Evolutionary conservation across 35 echinoderm and acorn worm species (phyloP).

Genomic region (Anneissia japonica): DNA sequence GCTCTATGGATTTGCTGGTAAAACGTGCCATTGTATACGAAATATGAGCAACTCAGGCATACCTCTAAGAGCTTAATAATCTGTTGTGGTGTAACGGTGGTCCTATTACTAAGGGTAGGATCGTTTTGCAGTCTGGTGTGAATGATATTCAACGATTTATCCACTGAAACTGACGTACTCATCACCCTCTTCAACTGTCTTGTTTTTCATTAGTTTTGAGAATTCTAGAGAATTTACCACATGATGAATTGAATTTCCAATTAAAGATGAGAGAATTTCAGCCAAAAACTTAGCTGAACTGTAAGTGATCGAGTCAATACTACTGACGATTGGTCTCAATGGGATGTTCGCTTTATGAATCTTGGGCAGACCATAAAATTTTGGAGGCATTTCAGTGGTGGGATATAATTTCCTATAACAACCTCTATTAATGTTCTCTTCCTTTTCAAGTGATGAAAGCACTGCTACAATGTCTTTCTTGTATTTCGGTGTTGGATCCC

Average conservation of each 20-base stretch:
- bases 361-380: slow-evolving; percentile 33
- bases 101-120: too few relatives aligned
- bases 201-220: background rate
- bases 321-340: slow-evolving; percentile 26
- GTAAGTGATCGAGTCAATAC: slow-evolving; percentile 18
- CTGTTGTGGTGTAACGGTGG: too few relatives aligned
- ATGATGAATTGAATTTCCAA: background rate
- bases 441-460: background rate
- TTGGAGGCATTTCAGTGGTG: too few relatives aligned
- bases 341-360: slow-evolving; percentile 20
- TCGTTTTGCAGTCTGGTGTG: too few relatives aligned
- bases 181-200: background rate
- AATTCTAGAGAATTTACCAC: background rate
- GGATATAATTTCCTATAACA: too few relatives aligned
- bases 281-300: slow-evolving; percentile 15
- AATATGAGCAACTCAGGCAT: background rate
- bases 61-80: too few relatives aligned
- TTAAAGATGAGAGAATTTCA: slow-evolving; percentile 1
- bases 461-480: background rate
- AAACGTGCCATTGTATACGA: too few relatives aligned
- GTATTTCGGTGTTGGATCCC: background rate
- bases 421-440: background rate
- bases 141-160: too few relatives aligned
- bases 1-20: background rate
- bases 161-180: background rate